A percentile compares a stretch with the other conserved stretches of the same genome.
Conservation (phyloP, 2,113 vertebrate species). For the Mola mola region DNA sequence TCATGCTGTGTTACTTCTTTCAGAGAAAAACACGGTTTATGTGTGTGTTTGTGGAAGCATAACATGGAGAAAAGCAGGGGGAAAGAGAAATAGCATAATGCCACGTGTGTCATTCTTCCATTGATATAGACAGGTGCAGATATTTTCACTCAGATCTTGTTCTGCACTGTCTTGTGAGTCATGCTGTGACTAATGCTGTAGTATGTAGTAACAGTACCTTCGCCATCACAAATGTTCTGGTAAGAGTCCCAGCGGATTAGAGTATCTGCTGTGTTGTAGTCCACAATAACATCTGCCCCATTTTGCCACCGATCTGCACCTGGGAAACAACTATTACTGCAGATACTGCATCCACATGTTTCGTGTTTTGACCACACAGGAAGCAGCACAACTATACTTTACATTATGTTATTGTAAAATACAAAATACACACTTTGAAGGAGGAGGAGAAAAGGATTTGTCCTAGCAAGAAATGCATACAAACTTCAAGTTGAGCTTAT, state of each 20-base stretch:
- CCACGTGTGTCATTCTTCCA: conserved; percentile 1
- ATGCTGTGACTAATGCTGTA: conserved; percentile 6
- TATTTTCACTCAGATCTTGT: conserved; percentile 2
- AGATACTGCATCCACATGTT: neutral
- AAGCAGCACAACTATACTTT: too few relatives aligned
- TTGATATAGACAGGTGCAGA: conserved; percentile 9
- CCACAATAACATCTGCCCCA: conserved; percentile 85
- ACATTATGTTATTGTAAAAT: neutral
- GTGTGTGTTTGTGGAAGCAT: conserved; percentile 8
- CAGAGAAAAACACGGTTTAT: neutral
- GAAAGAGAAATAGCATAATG: neutral
- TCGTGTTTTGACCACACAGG: too few relatives aligned
- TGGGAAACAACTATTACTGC: conserved; percentile 44
- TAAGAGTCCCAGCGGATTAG: conserved; percentile 94
- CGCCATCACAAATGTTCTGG: conserved; percentile 87
- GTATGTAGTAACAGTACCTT: conserved; percentile 81
- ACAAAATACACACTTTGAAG: neutral
- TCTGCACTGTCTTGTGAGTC: conserved; percentile 10
- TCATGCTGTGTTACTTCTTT: conserved; percentile 4
- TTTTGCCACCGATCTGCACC: conserved; percentile 87
- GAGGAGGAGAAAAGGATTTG: neutral
- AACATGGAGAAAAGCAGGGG: conserved; percentile 3
- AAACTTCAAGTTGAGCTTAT: too few relatives aligned
- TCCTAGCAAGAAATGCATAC: too few relatives aligned
- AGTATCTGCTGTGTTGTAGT: conserved; percentile 89